A percentile compares a stretch with the other conserved stretches of the same genome.
These are phyloP conservation scores for Ophiothrix spiculata DNA, from an alignment of 35 echinoderm and acorn worm genomes.

Conservation along the genomic window DNA sequence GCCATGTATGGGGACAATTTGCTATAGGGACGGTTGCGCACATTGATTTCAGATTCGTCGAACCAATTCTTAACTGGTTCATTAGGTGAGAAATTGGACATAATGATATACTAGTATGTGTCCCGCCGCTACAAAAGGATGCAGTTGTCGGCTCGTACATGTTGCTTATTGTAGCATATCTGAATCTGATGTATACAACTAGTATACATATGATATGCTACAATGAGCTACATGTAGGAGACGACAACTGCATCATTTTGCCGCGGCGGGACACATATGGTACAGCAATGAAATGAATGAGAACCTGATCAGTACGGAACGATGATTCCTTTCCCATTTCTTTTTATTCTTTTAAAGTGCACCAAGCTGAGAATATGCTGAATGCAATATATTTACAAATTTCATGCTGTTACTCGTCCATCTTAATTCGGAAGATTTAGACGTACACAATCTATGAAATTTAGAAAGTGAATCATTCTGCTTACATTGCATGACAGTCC, in stretches of 20 bases:
- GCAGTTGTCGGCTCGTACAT: no score
- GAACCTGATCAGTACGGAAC: constrained; percentile 3
- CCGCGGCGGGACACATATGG: no score
- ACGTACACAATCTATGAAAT: background rate
- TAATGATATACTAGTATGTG: no score
- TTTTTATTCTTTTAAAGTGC: background rate
- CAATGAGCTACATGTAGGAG: no score
- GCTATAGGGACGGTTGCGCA: background rate
- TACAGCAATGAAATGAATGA: background rate
- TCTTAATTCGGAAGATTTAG: background rate
- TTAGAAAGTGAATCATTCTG: background rate
- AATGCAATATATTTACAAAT: background rate
- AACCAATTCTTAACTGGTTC: background rate
- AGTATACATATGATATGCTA: no score
- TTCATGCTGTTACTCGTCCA: background rate
- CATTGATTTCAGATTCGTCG: background rate
- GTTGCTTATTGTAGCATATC: no score
- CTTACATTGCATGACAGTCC: background rate
- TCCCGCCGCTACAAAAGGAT: no score
- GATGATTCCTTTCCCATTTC: background rate
- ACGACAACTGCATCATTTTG: no score
- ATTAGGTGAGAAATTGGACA: background rate
- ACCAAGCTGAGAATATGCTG: background rate
- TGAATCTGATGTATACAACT: no score
- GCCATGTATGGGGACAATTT: background rate